phyloP scores from a whole-genome alignment of 2,797 vertebrate genomes.

The Margarornis squamiger region DNA sequence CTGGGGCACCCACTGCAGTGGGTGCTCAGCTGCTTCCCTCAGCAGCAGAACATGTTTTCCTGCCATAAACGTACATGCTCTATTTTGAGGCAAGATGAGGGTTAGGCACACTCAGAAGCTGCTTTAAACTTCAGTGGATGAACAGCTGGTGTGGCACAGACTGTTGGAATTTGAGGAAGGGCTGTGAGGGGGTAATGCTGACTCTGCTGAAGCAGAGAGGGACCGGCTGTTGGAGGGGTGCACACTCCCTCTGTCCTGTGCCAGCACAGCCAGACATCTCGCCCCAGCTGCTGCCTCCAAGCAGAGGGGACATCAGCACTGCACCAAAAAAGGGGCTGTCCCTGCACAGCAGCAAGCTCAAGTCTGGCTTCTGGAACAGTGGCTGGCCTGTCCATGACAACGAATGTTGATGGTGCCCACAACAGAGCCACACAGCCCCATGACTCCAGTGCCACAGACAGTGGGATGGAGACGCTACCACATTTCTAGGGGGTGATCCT shows the following conservation, averaged over 20 bases:
- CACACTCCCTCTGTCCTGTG: neutral
- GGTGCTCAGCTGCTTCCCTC: neutral
- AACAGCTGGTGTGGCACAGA: neutral
- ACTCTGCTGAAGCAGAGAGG: neutral
- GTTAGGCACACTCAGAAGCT: neutral
- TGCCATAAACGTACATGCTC: neutral
- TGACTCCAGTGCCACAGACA: fast-evolving
- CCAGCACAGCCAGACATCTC: neutral
- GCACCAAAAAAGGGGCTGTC: neutral
- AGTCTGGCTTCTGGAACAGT: neutral
- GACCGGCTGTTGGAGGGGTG: fast-evolving
- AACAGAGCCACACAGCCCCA: neutral
- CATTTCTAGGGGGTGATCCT: neutral
- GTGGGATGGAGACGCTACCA: fast-evolving
- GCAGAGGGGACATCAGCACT: neutral
- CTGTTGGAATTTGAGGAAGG: neutral
- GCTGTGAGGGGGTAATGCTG: neutral
- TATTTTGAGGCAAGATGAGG: neutral
- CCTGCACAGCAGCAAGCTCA: neutral
- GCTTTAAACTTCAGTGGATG: neutral
- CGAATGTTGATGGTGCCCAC: fast-evolving
- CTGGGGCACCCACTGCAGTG: neutral
- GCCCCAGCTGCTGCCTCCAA: neutral
- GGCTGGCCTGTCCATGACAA: neutral
- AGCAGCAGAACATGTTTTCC: neutral